Percentiles rank a stretch among this genome's conserved stretches.
Conservation (phyloP, 37 sponge, comb jelly and placozoan species). For the Hormiphora californensis region DNA sequence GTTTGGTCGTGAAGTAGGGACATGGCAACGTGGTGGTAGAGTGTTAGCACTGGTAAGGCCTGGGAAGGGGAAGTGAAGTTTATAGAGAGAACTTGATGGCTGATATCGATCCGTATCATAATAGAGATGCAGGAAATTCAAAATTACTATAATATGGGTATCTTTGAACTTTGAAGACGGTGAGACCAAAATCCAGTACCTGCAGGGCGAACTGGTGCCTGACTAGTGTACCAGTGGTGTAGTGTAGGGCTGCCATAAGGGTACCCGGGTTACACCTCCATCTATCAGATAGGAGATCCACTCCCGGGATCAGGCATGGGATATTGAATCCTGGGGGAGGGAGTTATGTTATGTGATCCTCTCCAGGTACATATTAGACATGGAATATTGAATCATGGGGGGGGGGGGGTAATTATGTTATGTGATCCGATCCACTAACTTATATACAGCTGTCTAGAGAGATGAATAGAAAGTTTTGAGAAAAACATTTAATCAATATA, state of each 20-base stretch:
- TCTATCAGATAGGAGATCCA: conserved; percentile 63
- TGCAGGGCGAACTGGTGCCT: conserved; percentile 30
- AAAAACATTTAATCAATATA: no score
- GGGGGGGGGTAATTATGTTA: no score
- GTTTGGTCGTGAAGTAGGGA: conserved; percentile 54
- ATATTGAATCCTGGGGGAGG: conserved; percentile 24
- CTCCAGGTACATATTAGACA: no score
- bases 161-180: no score
- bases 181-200: no score
- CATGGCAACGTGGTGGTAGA: conserved; percentile 65
- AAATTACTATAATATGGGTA: no score
- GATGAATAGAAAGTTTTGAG: no score
- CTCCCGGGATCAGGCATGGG: conserved; percentile 59
- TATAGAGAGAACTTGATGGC: background rate
- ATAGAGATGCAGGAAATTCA: background rate
- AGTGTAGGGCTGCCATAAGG: conserved; percentile 50
- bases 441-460: no score
- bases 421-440: no score
- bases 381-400: no score
- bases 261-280: conserved; percentile 54
- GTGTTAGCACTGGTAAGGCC: conserved; percentile 70
- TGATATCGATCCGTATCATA: background rate
- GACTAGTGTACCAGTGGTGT: conserved; percentile 47
- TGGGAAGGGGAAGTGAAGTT: background rate
- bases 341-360: background rate